phyloP scores from a whole-genome alignment of 2,888 invertebrate species.

The Drosophila seclusa region DNA sequence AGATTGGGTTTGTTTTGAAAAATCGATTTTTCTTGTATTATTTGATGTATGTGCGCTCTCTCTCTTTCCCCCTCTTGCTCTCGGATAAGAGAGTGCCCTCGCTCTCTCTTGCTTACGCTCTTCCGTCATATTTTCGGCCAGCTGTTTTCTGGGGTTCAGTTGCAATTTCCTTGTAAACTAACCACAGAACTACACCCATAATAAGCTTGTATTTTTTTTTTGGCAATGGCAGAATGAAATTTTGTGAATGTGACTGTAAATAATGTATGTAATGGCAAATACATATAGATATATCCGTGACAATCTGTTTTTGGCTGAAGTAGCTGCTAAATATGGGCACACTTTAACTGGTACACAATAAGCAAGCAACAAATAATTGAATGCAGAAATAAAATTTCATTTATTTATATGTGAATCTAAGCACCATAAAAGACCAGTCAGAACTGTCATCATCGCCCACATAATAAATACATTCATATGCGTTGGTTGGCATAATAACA shows the following conservation, averaged over 20 bases:
- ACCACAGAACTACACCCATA: constrained; percentile 1
- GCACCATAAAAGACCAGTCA: constrained; percentile 58
- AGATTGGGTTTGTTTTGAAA: constrained; percentile 49
- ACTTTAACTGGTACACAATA: constrained; percentile 19
- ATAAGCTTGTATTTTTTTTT: not conserved
- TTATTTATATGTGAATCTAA: constrained; percentile 54
- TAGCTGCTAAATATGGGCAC: constrained; percentile 33
- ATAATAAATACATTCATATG: constrained; percentile 8
- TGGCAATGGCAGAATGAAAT: constrained; percentile 5
- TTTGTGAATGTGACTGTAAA: not conserved
- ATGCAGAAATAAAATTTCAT: constrained; percentile 61
- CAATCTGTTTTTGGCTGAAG: constrained; percentile 16
- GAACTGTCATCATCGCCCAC: constrained; percentile 60
- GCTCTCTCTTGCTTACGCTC: constrained; percentile 2
- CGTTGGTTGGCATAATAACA: constrained; percentile 6
- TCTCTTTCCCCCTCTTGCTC: not conserved
- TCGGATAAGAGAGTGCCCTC: not conserved
- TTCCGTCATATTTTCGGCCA: constrained; percentile 12
- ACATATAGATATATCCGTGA: constrained; percentile 7
- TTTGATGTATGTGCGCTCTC: constrained; percentile 24
- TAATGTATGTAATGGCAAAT: constrained; percentile 14
- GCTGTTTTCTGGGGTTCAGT: constrained; percentile 48
- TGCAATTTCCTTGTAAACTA: constrained; percentile 9
- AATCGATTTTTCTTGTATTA: constrained; percentile 53
- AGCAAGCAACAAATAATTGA: constrained; percentile 54